Evolutionary conservation across 1,140 invertebrate species (phyloP).

Genomic region (Temnothorax longispinosus): DNA sequence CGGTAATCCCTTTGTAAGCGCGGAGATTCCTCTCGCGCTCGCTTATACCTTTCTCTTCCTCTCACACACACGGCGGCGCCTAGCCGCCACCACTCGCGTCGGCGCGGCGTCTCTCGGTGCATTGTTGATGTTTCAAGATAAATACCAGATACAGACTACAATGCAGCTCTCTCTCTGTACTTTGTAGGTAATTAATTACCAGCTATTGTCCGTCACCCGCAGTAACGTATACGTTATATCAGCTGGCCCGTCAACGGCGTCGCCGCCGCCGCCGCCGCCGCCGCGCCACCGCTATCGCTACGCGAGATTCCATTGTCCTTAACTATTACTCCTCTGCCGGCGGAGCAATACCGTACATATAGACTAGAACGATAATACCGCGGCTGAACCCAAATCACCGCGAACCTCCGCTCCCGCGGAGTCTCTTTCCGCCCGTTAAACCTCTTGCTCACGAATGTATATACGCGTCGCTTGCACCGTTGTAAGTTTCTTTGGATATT

Average conservation of each 20-base stretch:
- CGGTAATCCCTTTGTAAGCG: constrained; percentile 56
- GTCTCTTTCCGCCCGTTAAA: constrained; percentile 17
- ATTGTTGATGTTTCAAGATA: constrained; percentile 83
- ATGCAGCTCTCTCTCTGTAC: constrained; percentile 78
- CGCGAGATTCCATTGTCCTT: constrained; percentile 79
- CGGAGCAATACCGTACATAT: constrained; percentile 69
- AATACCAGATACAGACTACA: constrained; percentile 82
- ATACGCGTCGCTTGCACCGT: not conserved
- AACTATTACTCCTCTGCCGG: constrained; percentile 75
- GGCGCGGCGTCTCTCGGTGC: constrained; percentile 65
- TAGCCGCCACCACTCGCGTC: constrained; percentile 19
- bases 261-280: constrained; percentile 49
- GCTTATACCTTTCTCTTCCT: not conserved
- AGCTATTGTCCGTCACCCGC: constrained; percentile 80
- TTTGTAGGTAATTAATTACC: constrained; percentile 83
- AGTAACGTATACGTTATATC: constrained; percentile 82
- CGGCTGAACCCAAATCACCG: constrained; percentile 67
- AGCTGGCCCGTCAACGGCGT: constrained; percentile 77
- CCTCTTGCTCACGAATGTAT: not conserved
- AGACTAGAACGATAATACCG: constrained; percentile 62
- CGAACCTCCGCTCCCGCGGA: not conserved
- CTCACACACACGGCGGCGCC: constrained; percentile 3
- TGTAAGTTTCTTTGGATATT: not conserved
- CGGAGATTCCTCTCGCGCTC: constrained; percentile 22
- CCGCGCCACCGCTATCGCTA: constrained; percentile 71